Conservation (phyloP, 2,888 invertebrate species). For the Dexiosoma caninum region DNA sequence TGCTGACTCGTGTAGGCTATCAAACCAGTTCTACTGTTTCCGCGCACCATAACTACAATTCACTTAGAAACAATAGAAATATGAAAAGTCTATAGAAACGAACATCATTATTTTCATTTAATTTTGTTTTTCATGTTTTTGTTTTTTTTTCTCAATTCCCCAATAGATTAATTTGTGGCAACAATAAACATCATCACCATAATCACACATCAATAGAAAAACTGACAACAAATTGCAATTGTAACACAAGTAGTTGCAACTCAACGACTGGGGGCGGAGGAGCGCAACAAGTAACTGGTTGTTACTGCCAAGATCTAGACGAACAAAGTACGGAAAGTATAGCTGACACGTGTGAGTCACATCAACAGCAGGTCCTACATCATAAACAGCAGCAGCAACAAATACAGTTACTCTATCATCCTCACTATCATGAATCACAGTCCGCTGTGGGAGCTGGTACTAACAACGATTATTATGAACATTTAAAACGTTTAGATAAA, state of each 20-base stretch:
- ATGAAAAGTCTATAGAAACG: background rate
- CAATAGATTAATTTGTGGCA: conserved; percentile 67
- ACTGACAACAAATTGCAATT: conserved; percentile 62
- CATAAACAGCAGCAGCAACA: conserved; percentile 60
- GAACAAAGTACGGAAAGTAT: conserved; percentile 68
- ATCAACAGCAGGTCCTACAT: conserved; percentile 65
- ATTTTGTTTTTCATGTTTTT: background rate
- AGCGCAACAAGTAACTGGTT: conserved; percentile 30
- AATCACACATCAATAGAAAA: conserved; percentile 61
- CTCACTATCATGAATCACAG: conserved; percentile 54
- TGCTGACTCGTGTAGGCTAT: no score
- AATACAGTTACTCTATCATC: conserved; percentile 57
- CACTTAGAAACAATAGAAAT: conserved; percentile 39
- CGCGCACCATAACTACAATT: no score
- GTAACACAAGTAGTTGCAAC: conserved; percentile 39
- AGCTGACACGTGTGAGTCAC: conserved; percentile 71
- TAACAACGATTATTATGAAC: conserved; percentile 76
- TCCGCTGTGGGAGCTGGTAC: conserved; percentile 67
- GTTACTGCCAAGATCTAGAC: conserved; percentile 62
- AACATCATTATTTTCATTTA: background rate
- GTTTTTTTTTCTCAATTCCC: conserved; percentile 46
- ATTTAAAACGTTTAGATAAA: conserved; percentile 76
- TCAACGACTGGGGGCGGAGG: conserved; percentile 23
- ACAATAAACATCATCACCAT: conserved; percentile 66
- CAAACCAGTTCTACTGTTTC: no score